phyloP scores from a whole-genome alignment of 2,888 invertebrate genomes.

The Dolichomitus sp. region DNA sequence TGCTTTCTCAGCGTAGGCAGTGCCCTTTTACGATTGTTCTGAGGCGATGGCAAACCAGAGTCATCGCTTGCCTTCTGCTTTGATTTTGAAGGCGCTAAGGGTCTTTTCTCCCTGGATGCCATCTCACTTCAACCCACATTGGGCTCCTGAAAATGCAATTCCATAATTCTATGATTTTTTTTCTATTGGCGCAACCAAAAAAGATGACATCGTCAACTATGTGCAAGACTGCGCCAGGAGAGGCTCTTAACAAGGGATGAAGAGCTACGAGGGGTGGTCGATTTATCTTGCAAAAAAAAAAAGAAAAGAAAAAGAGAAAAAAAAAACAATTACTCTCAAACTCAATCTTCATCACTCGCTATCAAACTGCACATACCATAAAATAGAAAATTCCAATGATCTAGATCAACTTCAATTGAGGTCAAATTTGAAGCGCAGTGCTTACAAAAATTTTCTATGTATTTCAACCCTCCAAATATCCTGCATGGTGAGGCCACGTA shows the following conservation, averaged over 20 bases:
- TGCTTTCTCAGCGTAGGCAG: conserved; percentile 76
- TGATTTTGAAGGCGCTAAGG: conserved; percentile 85
- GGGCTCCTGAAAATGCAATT: conserved; percentile 82
- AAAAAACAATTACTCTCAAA: too few species aligned
- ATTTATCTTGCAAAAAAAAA: neutral
- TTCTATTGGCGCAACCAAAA: conserved; percentile 10
- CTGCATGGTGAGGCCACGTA: conserved; percentile 19
- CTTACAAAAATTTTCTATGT: conserved; percentile 1
- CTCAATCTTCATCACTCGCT: neutral
- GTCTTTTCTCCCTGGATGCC: conserved; percentile 86
- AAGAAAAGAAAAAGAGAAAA: neutral
- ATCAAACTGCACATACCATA: neutral
- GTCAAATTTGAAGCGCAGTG: conserved; percentile 48
- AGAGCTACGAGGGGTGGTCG: neutral
- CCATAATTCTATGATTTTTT: conserved; percentile 58
- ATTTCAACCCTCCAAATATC: conserved; percentile 47
- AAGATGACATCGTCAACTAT: conserved; percentile 20
- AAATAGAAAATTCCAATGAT: conserved; percentile 46
- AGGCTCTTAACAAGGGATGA: neutral
- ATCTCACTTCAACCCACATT: conserved; percentile 86
- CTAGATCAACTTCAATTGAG: conserved; percentile 56
- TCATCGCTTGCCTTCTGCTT: conserved; percentile 85
- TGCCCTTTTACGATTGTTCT: conserved; percentile 78
- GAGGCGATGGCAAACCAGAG: conserved; percentile 76
- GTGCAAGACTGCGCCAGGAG: neutral